phyloP scores from a whole-genome alignment of 2,888 invertebrate genomes.

The Xestia rhomboidea region DNA sequence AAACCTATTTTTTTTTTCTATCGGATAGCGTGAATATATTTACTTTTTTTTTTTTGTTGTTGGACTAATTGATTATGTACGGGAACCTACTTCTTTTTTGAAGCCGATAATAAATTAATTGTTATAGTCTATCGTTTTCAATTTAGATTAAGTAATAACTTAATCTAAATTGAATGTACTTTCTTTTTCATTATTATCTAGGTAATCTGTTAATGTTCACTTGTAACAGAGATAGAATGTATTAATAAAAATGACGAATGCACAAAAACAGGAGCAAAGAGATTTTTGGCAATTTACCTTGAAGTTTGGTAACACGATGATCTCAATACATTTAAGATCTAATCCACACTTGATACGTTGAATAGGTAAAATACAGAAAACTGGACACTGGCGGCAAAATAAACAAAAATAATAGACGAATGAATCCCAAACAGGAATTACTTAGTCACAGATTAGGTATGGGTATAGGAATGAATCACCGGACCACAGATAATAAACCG shows the following conservation, averaged over 20 bases:
- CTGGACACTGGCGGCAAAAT: neutral
- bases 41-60: no score
- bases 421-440: conserved; percentile 1
- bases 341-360: neutral
- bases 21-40: neutral
- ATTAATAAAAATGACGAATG: conserved; percentile 6
- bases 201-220: neutral
- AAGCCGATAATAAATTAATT: no score
- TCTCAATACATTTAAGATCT: neutral
- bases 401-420: neutral
- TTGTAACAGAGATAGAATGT: neutral
- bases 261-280: neutral
- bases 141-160: no score
- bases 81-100: no score
- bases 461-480: neutral
- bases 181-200: neutral
- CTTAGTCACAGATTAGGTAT: neutral
- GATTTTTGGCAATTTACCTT: conserved; percentile 15
- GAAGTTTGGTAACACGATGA: neutral
- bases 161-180: neutral
- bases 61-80: neutral
- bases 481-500: conserved; percentile 5
- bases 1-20: neutral
- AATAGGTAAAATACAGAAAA: neutral
- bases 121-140: no score